These are phyloP conservation scores for Ahaetulla prasina DNA, from an alignment of 2,113 vertebrate genomes.

Conservation along the genomic window DNA sequence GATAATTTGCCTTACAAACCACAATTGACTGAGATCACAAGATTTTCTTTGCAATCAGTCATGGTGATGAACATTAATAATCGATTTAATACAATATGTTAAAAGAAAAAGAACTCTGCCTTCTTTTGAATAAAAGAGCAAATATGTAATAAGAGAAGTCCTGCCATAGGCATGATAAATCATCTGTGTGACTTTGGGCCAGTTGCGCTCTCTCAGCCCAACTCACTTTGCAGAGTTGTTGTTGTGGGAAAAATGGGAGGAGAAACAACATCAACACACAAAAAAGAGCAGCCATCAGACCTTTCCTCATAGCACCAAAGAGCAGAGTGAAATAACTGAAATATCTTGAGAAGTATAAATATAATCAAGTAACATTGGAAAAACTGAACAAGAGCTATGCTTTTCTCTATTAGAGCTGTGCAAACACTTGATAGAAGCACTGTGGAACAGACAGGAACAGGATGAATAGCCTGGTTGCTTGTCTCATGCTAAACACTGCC, in stretches of 20 bases:
- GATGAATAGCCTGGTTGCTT: not conserved
- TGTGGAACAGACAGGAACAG: not conserved
- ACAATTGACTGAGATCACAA: not conserved
- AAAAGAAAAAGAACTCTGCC: not conserved
- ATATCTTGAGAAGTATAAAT: not conserved
- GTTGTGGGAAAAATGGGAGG: not conserved
- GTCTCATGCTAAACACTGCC: not conserved
- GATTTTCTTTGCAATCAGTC: not conserved
- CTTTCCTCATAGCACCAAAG: not conserved
- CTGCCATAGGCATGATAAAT: not conserved
- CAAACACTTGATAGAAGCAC: not conserved
- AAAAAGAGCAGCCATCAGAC: not conserved
- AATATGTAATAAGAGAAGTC: not conserved
- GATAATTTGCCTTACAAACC: not conserved
- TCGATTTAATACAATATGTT: not conserved
- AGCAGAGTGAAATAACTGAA: not conserved
- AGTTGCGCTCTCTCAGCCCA: not conserved
- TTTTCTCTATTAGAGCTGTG: not conserved
- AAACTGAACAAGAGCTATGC: not conserved
- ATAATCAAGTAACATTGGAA: not conserved
- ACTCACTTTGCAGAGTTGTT: not conserved
- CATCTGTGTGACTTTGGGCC: not conserved
- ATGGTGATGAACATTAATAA: not conserved
- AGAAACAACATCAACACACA: not conserved
- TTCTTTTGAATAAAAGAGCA: not conserved